Evolutionary conservation across 2,797 vertebrate species (phyloP).

Genomic region (Rhynchotus rufescens): DNA sequence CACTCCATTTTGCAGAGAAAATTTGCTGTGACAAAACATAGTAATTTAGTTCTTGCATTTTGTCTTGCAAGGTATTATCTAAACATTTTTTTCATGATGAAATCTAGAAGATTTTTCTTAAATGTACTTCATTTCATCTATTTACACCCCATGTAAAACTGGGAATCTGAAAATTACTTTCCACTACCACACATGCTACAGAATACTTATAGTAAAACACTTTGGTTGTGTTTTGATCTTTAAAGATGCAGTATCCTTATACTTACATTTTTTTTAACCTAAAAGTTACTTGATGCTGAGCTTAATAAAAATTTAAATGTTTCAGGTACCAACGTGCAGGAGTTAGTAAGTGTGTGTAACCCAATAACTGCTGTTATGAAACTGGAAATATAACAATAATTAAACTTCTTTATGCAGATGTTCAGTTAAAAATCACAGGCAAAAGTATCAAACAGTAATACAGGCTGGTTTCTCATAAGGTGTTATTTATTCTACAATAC

Average conservation of each 20-base stretch:
- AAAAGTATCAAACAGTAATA: slow-evolving; percentile 70
- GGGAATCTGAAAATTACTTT: slow-evolving; percentile 87
- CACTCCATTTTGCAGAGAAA: slow-evolving; percentile 48
- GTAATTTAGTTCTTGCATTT: background rate
- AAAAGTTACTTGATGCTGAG: slow-evolving; percentile 61
- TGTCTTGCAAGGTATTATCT: slow-evolving; percentile 70
- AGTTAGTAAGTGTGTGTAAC: slow-evolving; percentile 47
- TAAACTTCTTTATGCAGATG: slow-evolving; percentile 63
- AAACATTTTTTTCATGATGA: slow-evolving; percentile 79
- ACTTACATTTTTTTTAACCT: slow-evolving; percentile 43
- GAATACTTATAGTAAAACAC: slow-evolving; percentile 89
- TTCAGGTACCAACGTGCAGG: slow-evolving; percentile 62
- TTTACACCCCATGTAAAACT: slow-evolving; percentile 91
- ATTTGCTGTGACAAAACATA: slow-evolving; percentile 36
- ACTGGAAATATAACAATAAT: slow-evolving; percentile 75
- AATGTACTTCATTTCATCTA: slow-evolving; percentile 83
- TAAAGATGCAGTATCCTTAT: slow-evolving; percentile 89
- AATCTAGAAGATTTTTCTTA: slow-evolving; percentile 86
- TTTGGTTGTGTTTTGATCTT: slow-evolving; percentile 79
- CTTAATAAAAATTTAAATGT: slow-evolving; percentile 59
- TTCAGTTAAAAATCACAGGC: slow-evolving; percentile 73
- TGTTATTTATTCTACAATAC: slow-evolving; percentile 48
- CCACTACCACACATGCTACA: slow-evolving; percentile 91
- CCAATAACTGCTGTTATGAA: slow-evolving; percentile 44
- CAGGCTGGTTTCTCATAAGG: slow-evolving; percentile 68